phyloP scores from a whole-genome alignment of 1,140 invertebrate species.

The Leptinotarsa defecta region DNA sequence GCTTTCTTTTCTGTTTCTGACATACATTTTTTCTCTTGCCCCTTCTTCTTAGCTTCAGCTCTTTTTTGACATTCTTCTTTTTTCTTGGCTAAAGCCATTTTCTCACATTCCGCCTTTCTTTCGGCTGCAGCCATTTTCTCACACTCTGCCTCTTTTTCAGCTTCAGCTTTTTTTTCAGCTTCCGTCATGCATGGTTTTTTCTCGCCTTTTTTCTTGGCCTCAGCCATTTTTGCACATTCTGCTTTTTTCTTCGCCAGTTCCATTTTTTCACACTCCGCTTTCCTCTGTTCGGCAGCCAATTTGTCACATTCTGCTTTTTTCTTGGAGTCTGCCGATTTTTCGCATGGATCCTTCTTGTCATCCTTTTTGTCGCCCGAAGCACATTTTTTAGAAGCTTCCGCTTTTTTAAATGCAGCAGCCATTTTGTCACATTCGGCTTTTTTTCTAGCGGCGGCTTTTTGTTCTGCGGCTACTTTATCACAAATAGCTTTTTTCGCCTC shows the following conservation, averaged over 20 bases:
- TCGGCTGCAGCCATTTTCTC: not conserved
- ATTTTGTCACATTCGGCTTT: not conserved
- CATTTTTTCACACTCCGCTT: not conserved
- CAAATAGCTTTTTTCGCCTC: not conserved
- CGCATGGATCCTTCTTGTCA: not conserved
- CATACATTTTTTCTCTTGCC: not conserved
- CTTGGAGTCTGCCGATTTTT: not conserved
- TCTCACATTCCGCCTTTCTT: not conserved
- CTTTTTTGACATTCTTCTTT: not conserved
- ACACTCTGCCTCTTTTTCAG: not conserved
- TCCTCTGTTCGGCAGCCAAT: not conserved
- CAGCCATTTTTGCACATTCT: not conserved
- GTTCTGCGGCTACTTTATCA: constrained; percentile 9
- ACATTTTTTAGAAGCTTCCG: not conserved
- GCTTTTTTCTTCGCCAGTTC: not conserved
- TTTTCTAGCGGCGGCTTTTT: not conserved
- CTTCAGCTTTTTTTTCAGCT: not conserved
- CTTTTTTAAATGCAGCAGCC: not conserved
- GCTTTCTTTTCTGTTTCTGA: not conserved
- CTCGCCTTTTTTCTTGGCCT: not conserved
- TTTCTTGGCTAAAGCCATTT: not conserved
- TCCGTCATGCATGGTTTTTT: not conserved
- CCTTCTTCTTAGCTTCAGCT: constrained; percentile 1
- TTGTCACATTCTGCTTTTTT: constrained; percentile 12
- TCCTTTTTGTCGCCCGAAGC: not conserved